Evolutionary conservation across 2,888 invertebrate genomes (phyloP).

Genomic region (Fissipunctia ypsillon): DNA sequence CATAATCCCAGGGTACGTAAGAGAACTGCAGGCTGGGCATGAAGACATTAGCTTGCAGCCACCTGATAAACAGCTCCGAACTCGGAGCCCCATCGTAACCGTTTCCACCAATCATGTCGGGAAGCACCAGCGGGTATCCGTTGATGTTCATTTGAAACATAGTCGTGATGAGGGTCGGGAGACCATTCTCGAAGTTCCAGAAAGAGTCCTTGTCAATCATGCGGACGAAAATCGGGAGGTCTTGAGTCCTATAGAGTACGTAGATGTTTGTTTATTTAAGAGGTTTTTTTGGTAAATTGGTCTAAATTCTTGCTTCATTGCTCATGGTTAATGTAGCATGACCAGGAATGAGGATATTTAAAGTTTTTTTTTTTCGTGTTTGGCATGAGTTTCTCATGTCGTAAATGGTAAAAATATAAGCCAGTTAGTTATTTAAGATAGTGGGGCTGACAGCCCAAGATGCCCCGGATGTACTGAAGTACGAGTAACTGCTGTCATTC

Average conservation of each 20-base stretch:
- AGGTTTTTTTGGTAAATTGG: not conserved
- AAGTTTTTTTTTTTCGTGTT: not conserved
- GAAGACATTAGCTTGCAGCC: constrained; percentile 94
- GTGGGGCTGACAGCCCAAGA: not conserved
- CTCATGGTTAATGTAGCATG: not conserved
- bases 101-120: constrained; percentile 94
- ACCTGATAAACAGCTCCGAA: constrained; percentile 93
- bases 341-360: not conserved
- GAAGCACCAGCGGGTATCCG: constrained; percentile 93
- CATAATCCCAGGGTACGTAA: constrained; percentile 94
- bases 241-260: constrained; percentile 89
- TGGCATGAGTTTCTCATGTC: no score
- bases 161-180: constrained; percentile 93
- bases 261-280: not conserved
- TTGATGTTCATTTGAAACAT: constrained; percentile 91
- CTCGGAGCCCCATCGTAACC: constrained; percentile 87
- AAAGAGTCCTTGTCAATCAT: constrained; percentile 94
- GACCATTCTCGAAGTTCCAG: constrained; percentile 92
- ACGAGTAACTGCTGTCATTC: not conserved
- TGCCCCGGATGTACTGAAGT: not conserved
- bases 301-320: not conserved
- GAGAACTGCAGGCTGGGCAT: constrained; percentile 95
- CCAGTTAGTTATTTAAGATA: not conserved
- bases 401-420: no score
- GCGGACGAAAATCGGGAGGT: constrained; percentile 92